These are phyloP conservation scores for Actinernus sp. DNA, from an alignment of 92 coral and sea anemone species.

Conservation along the genomic window DNA sequence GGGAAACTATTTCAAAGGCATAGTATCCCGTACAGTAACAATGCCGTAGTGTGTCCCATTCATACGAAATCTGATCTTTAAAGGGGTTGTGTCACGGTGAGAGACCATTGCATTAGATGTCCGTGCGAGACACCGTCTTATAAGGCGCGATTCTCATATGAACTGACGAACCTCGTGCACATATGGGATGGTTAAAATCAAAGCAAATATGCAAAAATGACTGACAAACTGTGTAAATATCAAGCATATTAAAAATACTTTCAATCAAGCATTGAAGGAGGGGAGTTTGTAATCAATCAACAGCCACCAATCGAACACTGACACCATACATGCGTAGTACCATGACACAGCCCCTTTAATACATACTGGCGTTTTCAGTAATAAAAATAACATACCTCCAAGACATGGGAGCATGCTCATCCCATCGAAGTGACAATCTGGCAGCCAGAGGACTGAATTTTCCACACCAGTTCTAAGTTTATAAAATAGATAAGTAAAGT, in stretches of 20 bases:
- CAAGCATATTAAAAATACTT: background rate
- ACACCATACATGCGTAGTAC: background rate
- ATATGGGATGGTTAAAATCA: too few relatives aligned
- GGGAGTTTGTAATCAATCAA: background rate
- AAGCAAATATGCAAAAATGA: background rate
- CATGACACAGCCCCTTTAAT: background rate
- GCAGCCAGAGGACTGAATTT: slow-evolving; percentile 42
- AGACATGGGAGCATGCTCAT: slow-evolving; percentile 48
- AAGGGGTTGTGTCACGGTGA: too few relatives aligned
- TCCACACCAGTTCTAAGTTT: slow-evolving; percentile 67
- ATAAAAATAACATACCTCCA: too few relatives aligned
- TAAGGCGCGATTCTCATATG: too few relatives aligned
- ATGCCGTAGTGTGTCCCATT: too few relatives aligned
- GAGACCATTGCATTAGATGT: too few relatives aligned
- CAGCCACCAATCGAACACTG: background rate
- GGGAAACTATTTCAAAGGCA: too few relatives aligned
- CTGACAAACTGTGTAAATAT: background rate
- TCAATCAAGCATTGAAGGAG: background rate
- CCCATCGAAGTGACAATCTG: slow-evolving; percentile 6
- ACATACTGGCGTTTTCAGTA: background rate
- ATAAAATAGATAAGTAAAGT: too few relatives aligned
- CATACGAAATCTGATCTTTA: too few relatives aligned
- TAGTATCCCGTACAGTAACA: too few relatives aligned
- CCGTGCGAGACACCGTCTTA: too few relatives aligned
- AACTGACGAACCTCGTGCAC: too few relatives aligned